Evolutionary conservation across 2,888 invertebrate genomes (phyloP), one percentile per base, ranked within the genome.

Genomic region (Clistopyga incitator): DNA sequence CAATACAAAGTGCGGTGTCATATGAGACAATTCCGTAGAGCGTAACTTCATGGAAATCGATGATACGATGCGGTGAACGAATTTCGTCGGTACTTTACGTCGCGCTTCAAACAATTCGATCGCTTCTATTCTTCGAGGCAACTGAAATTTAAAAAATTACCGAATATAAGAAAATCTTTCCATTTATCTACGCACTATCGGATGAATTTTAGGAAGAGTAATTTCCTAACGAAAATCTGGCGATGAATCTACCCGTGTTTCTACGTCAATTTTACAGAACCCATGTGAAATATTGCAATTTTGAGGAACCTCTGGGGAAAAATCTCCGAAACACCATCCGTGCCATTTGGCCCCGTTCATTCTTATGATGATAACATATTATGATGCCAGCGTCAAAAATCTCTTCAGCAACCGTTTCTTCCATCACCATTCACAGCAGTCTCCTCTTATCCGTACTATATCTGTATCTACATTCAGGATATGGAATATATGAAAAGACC

Each of bases 401-500:
- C 11, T 74, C 61, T 74, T 34, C 47, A 42, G 29, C 38, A 45
- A 74, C 18, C 47, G 61, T 74, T n/a, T 61, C 74, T 20, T 74
- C 61, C 61, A 61, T 74, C 61, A 20, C 18, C 61, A 47, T 47
- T 61, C 47, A 34, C 74, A 15, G 42, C 64, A 59, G 61, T 29
- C 50, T 47, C 29, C 34, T 8, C 61, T 47, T 25, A 3, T 59
- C 59, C n/a, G 18, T 42, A 23, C 42, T 59, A 45, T 64, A 72
- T 23, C 45, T 45, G 67, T 47, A 71, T 67, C 18, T 72, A 56
- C 47, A 72, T 77, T 72, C 56, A 45, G 25, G 77, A 81, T 81
- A 81, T 71, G 65, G 67, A 65, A 54, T 82, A 45, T 74, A 75
- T 71, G 65, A 79, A 78, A 76, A 65, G 78, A 82, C 75, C 54